Evolutionary conservation across 2,797 vertebrate genomes (phyloP).

Genomic region (Cynopterus sphinx): DNA sequence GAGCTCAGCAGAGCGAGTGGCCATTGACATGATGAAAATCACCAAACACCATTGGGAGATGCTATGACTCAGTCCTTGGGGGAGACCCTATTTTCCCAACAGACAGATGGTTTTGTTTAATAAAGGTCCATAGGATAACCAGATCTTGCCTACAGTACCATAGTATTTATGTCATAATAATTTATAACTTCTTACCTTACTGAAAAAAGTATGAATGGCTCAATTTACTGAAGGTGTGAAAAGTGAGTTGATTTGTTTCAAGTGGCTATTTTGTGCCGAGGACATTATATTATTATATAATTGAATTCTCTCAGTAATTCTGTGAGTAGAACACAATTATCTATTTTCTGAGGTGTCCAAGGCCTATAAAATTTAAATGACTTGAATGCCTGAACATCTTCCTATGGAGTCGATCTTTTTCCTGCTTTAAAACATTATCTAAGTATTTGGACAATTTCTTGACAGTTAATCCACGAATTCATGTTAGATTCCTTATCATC

Average conservation of each 20-base stretch:
- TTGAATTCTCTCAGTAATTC: background rate
- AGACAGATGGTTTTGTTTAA: background rate
- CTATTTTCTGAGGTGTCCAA: background rate
- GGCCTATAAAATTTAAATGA: background rate
- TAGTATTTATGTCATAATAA: background rate
- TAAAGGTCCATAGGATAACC: background rate
- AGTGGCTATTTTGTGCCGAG: background rate
- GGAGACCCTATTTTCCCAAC: background rate
- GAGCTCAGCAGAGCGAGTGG: background rate
- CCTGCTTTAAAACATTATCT: background rate
- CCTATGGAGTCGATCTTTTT: background rate
- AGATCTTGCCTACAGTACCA: background rate
- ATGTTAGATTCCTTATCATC: background rate
- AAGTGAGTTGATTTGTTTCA: background rate
- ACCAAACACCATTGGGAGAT: background rate
- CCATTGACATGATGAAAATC: background rate
- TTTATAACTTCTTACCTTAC: background rate
- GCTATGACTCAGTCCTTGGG: background rate
- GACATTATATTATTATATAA: background rate
- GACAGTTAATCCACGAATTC: background rate
- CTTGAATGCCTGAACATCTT: background rate
- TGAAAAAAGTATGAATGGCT: background rate
- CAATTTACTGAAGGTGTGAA: background rate
- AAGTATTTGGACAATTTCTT: background rate
- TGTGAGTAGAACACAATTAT: background rate